A percentile compares a stretch with the other conserved stretches of the same genome.
phyloP scores from a whole-genome alignment of 2,888 invertebrate genomes.

The Zeuzera pyrina region DNA sequence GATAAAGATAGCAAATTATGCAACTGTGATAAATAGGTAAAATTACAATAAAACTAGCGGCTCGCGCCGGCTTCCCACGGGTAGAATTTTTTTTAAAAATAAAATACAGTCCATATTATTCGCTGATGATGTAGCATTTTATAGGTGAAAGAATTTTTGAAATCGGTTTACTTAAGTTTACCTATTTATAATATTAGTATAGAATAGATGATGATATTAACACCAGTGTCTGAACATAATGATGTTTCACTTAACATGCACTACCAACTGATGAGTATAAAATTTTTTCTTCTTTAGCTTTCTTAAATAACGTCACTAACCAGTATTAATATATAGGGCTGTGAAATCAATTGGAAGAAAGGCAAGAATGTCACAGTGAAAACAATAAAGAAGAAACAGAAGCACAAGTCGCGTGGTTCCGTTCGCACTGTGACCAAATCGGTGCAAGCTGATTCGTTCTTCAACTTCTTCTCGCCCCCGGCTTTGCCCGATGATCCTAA shows the following conservation, averaged over 20 bases:
- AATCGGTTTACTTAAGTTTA: too few species aligned
- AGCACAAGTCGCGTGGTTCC: constrained; percentile 96
- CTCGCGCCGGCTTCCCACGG: too few species aligned
- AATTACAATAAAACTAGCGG: too few species aligned
- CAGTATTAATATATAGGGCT: constrained; percentile 73
- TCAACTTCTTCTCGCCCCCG: constrained; percentile 98
- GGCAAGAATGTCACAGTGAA: constrained; percentile 98
- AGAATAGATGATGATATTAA: constrained; percentile 38
- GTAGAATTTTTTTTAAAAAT: too few species aligned
- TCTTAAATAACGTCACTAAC: neutral
- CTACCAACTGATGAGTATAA: constrained; percentile 20
- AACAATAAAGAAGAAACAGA: constrained; percentile 97
- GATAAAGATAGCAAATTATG: too few species aligned
- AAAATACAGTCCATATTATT: too few species aligned
- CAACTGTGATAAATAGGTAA: too few species aligned
- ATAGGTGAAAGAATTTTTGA: too few species aligned
- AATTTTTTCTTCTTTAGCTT: neutral
- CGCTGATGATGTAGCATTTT: too few species aligned
- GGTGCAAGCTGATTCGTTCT: constrained; percentile 98
- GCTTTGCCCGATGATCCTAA: constrained; percentile 86
- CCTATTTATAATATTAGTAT: too few species aligned
- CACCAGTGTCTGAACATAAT: constrained; percentile 24
- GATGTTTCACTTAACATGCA: constrained; percentile 20
- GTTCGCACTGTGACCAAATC: constrained; percentile 96
- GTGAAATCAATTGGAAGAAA: constrained; percentile 97